Evolutionary conservation across 2,797 vertebrate species (phyloP), one percentile per base, ranked within the genome.

Genomic region (Salarias fasciatus): DNA sequence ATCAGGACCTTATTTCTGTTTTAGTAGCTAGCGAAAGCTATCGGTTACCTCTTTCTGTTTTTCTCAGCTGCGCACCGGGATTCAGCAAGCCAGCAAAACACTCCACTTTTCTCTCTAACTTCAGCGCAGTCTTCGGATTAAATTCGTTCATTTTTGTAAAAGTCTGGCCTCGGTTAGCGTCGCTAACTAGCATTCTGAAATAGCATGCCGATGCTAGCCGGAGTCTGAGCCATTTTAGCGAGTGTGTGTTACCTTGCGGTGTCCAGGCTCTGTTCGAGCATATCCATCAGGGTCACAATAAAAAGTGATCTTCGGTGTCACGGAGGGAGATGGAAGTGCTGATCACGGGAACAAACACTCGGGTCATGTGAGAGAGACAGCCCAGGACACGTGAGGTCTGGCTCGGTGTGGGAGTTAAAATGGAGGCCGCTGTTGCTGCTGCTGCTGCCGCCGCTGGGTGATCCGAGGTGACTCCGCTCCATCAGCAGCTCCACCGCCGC

Each of bases 281-380:
- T 94, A 93, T 95, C 95, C 95, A 95, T 95, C 93, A 90, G 90
- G 50, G 75, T 89, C 52, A 14, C 63, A 63, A 80, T 74, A 87
- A 89, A 87, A 83, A 82, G 83, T 79, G 88, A 80, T 86, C 86
- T 86, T 90, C 85, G 61, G 18, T 86, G 85, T 83, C 82, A 75
- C 82, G 72, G 85, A 79, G 76, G 79, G 85, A 82, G 87, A 89
- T 92, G 91, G 89, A 89, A 87, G 88, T 86, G 91, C 75, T 95
- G 95, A 95, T 96, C 95, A 96, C 94, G 94, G 94, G 95, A 94
- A 95, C 95, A 96, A 96, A 96, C 95, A 96, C 92, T 92, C 92
- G 89, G 94, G 95, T 96, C 95, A 96, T 95, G 95, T 96, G 95
- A 95, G 94, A 89, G 83, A 92, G 88, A 91, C 88, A 76, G 86